phyloP scores from a whole-genome alignment of 2,113 vertebrate species.

The Galeopterus variegatus region DNA sequence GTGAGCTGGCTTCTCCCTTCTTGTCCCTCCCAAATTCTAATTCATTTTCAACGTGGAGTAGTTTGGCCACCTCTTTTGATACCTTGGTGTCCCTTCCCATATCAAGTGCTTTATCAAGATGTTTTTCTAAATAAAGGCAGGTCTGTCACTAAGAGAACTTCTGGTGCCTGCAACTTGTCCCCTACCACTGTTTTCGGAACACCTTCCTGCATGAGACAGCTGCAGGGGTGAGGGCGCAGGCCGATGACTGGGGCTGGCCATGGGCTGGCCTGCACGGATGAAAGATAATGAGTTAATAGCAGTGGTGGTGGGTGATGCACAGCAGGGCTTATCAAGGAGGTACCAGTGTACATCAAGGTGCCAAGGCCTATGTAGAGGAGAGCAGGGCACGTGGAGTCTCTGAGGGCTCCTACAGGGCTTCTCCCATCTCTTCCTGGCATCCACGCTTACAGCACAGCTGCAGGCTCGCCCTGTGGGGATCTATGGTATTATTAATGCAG shows the following conservation, averaged over 20 bases:
- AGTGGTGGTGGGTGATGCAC: background rate
- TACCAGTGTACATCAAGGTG: background rate
- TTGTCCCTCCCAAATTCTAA: background rate
- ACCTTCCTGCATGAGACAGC: background rate
- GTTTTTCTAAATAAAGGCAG: background rate
- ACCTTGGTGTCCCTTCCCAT: background rate
- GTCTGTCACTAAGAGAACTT: background rate
- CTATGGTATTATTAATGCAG: conserved; percentile 31
- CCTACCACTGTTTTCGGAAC: background rate
- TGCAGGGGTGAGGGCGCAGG: background rate
- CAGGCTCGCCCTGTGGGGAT: background rate
- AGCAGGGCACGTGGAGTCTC: background rate
- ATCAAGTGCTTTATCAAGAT: background rate
- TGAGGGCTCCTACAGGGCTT: background rate
- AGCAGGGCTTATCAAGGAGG: background rate
- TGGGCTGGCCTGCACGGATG: background rate
- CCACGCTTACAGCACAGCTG: background rate
- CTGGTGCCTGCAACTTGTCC: background rate
- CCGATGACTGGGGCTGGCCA: background rate
- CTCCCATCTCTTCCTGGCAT: background rate
- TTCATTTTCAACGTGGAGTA: background rate
- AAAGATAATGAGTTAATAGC: conserved; percentile 48
- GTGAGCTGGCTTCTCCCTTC: background rate
- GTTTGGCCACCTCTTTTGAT: background rate
- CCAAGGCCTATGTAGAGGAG: background rate